A percentile compares a stretch with the other conserved stretches of the same genome.
Conservation (phyloP, 1,140 invertebrate genomes). For the Drosophila lacteicornis region DNA sequence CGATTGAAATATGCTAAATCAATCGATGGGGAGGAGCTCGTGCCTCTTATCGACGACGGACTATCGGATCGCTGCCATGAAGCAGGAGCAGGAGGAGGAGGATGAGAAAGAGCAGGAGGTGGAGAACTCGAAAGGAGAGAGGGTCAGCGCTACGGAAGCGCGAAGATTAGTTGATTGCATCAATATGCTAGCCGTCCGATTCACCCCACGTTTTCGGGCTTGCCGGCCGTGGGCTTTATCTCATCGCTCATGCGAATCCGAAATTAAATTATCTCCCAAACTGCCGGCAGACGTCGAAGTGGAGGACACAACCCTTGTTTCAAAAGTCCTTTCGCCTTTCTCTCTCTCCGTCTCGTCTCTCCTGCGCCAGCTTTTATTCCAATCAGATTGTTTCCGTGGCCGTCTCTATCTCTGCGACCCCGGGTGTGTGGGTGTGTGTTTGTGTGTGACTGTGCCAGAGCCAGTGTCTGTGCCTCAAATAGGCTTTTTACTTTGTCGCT, state of each 20-base stretch:
- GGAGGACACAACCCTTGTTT: slow-evolving; percentile 81
- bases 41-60: slow-evolving; percentile 32
- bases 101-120: no score
- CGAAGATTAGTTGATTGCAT: slow-evolving; percentile 85
- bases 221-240: slow-evolving; percentile 59
- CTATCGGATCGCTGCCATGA: slow-evolving; percentile 32
- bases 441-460: slow-evolving; percentile 9
- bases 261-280: slow-evolving; percentile 85
- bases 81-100: neutral
- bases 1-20: slow-evolving; percentile 56
- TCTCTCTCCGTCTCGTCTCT: neutral
- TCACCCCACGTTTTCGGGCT: slow-evolving; percentile 44
- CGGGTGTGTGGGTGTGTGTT: slow-evolving; percentile 4
- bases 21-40: slow-evolving; percentile 16
- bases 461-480: slow-evolving; percentile 63
- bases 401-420: slow-evolving; percentile 25
- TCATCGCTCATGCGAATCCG: slow-evolving; percentile 82
- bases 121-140: slow-evolving; percentile 5
- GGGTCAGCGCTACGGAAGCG: slow-evolving; percentile 64
- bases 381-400: slow-evolving; percentile 84
- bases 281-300: slow-evolving; percentile 55
- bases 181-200: slow-evolving; percentile 79
- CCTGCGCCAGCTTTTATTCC: slow-evolving; percentile 66
- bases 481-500: slow-evolving; percentile 81
- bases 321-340: slow-evolving; percentile 51